Evolutionary conservation across 2,113 vertebrate species (phyloP), one percentile per base, ranked within the genome.

Genomic region (Pygoscelis adeliae): DNA sequence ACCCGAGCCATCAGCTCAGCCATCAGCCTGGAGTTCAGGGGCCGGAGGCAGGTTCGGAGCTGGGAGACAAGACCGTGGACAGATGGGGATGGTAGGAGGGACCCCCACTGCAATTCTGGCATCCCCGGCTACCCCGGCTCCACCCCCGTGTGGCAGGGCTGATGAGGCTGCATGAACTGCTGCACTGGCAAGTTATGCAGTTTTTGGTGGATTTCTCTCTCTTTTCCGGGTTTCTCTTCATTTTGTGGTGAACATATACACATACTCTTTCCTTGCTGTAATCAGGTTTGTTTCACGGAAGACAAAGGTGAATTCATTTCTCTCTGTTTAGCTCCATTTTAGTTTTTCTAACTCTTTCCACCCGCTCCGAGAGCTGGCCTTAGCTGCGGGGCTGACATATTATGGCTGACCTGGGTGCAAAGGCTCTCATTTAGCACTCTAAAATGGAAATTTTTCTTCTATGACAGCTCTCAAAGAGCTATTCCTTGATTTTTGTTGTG

Each of bases 1-100:
- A 26, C 19, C 47, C 0, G 1, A 9, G 42, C 42, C 42, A 42
- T 42, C 42, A 42, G 69, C 32, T 90, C 66, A 42, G 47, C 2
- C 82, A 25, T 4, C 1, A 3, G 34, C 82, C 47, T 0, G 2
- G 8, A 86, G 49, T 3, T 29, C 53, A 49, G 71, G 18, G 11
- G 29, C 18, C 1, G 1, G 36, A 46, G 27, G 19, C 47, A 76
- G 1, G 0, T 6, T 42, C 5, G 5, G 32, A 63, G 47, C 18
- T 52, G 30, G 11, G 26, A 83, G 10, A 25, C 7, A 29, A 34
- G 46, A 49, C 40, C 0, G 1, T 14, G 36, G 77, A 58, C 0
- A 2, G 19, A n/a, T 16, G 44, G 38, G 61, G 34, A 25, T 7
- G 16, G 38, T 0, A 52, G 61, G 32, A 93, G 56, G 23, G 22